Evolutionary conservation across 2,888 invertebrate genomes (phyloP).

Genomic region (Carpatolechia fugitivella): DNA sequence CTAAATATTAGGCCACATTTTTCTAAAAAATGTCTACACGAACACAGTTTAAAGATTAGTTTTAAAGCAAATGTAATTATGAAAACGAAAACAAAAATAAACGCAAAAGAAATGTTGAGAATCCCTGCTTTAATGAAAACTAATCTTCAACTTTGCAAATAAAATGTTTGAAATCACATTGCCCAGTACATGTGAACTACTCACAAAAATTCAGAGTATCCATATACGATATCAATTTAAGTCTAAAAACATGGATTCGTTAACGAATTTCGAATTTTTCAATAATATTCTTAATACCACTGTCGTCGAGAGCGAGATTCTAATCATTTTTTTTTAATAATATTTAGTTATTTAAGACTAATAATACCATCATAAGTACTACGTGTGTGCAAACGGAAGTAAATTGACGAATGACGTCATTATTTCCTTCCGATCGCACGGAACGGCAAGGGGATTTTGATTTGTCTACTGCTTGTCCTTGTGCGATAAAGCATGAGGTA

Average conservation of each 20-base stretch:
- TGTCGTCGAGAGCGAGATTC: slow-evolving; percentile 73
- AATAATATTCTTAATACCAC: slow-evolving; percentile 69
- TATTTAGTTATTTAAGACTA: slow-evolving; percentile 70
- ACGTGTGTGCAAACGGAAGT: slow-evolving; percentile 26
- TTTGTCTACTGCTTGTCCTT: slow-evolving; percentile 73
- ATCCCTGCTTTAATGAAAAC: slow-evolving; percentile 36
- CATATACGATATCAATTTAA: slow-evolving; percentile 63
- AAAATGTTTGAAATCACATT: slow-evolving; percentile 52
- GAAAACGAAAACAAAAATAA: background rate
- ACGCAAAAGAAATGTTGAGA: slow-evolving; percentile 5
- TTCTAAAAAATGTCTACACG: slow-evolving; percentile 13
- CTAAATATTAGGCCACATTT: slow-evolving; percentile 20
- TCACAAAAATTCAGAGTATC: slow-evolving; percentile 66
- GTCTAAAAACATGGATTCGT: slow-evolving; percentile 70
- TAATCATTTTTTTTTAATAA: slow-evolving; percentile 69
- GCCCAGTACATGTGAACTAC: slow-evolving; percentile 63
- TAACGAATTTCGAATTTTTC: slow-evolving; percentile 58
- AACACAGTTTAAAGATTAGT: slow-evolving; percentile 38
- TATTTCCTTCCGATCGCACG: slow-evolving; percentile 20
- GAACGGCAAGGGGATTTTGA: slow-evolving; percentile 43
- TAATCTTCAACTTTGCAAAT: slow-evolving; percentile 37
- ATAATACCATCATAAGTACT: slow-evolving; percentile 76
- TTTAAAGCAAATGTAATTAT: slow-evolving; percentile 35
- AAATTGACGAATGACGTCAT: background rate
- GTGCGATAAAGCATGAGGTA: slow-evolving; percentile 75